Conservation (phyloP, 2,797 vertebrate genomes). For the Strix occidentalis region DNA sequence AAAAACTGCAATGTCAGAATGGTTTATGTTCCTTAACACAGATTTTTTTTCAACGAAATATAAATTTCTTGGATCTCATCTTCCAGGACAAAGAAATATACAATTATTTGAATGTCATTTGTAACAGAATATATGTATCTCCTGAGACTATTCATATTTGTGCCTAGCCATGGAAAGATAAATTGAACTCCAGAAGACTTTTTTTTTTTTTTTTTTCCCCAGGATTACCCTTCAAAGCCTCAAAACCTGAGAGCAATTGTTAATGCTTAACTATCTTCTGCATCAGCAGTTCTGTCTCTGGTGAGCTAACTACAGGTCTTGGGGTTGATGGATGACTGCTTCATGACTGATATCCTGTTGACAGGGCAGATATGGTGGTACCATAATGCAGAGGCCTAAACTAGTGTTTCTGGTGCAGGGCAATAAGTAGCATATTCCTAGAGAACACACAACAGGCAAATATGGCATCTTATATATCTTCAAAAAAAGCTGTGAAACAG, state of each 20-base stretch:
- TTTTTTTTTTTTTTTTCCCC: not conserved
- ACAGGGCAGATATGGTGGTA: not conserved
- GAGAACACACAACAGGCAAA: not conserved
- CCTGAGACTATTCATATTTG: not conserved
- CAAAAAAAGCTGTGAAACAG: not conserved
- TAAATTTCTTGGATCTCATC: not conserved
- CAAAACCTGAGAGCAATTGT: not conserved
- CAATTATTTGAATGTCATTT: not conserved
- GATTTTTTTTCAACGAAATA: not conserved
- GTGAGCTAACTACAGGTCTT: not conserved
- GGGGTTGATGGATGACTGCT: not conserved
- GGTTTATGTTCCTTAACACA: not conserved
- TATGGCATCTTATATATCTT: not conserved
- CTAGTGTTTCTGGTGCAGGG: not conserved
- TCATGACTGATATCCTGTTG: not conserved
- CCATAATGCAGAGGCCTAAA: not conserved
- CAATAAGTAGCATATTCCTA: not conserved
- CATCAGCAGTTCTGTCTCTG: constrained; percentile 14
- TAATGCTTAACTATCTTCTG: not conserved
- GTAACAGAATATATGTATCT: not conserved
- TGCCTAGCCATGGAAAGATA: not conserved
- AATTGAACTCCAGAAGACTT: not conserved
- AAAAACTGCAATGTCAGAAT: not conserved
- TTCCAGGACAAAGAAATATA: not conserved
- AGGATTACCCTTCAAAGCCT: not conserved